Evolutionary conservation across 2,113 vertebrate species (phyloP).

Genomic region (Atlantisia rogersi): DNA sequence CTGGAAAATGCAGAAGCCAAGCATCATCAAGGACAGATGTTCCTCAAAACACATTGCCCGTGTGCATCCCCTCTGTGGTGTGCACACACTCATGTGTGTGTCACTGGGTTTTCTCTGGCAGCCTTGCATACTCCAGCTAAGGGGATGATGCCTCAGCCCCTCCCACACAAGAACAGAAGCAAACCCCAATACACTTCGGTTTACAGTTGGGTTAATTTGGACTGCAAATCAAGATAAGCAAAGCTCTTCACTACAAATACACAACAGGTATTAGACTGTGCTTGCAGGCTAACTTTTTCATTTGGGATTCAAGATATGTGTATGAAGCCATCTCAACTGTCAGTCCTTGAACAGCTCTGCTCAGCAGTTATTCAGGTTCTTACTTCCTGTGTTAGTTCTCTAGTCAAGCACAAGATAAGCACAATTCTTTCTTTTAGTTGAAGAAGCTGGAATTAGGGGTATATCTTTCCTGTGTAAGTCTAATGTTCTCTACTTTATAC

Average conservation of each 20-base stretch:
- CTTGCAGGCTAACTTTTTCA: not conserved
- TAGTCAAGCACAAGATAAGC: not conserved
- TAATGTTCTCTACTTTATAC: not conserved
- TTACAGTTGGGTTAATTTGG: not conserved
- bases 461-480: not conserved
- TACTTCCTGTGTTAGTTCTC: not conserved
- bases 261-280: not conserved
- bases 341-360: not conserved
- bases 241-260: not conserved
- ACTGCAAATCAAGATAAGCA: not conserved
- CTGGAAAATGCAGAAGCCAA: slow-evolving; percentile 2
- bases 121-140: not conserved
- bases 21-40: not conserved
- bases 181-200: not conserved
- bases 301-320: not conserved
- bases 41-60: not conserved
- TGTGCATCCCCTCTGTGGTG: not conserved
- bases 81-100: not conserved
- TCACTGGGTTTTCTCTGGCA: not conserved
- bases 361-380: not conserved
- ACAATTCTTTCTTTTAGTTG: not conserved
- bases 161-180: not conserved
- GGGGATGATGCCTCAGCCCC: not conserved
- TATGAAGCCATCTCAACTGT: not conserved
- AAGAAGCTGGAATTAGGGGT: not conserved